Evolutionary conservation across 2,888 invertebrate species (phyloP), one percentile per base, ranked within the genome.

Genomic region (Sarcophaga subvicina): DNA sequence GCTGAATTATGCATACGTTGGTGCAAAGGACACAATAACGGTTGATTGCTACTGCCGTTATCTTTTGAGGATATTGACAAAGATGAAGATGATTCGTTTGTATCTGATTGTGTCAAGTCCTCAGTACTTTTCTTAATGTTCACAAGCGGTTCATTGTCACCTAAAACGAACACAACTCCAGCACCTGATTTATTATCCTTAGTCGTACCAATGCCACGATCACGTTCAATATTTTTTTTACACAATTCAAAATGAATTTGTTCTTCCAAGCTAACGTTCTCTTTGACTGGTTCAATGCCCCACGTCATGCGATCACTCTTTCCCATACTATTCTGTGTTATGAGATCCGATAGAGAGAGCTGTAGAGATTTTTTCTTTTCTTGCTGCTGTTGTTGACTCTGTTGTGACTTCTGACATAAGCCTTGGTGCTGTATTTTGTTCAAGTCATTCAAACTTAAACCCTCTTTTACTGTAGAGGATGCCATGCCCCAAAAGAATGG

Each of bases 141-240:
- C 4, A 96, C 94, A 62, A 96, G 91, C 89, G 95, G 95, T 88
- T 96, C 96, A 90, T 96, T 95, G 82, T 96, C 96, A 25, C 96
- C 96, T 70, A 96, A 91, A 5, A 96, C 96, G 91, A 96, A 96
- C 11, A 96, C 94, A 0, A 96, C 96, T 49, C 92, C 91, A 5
- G 90, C 91, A 6, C 88, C n/a, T 22, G 72, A 22, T 17, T 60
- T 49, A n/a, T 90, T 90, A 37, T 76, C 81, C 3, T 85, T 86
- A 10, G 89, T 88, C 0, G 89, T 85, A 6, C 88, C 80, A 5
- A 91, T 91, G 27, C 90, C 91, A 64, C 91, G 91, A 67, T 91
- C 91, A 4, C 90, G 89, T 81, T 92, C 91, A 10, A 92, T 90
- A 17, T 89, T 88, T 80, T 92, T 91, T 83, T 91, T 91, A 80